phyloP scores from a whole-genome alignment of 1,140 invertebrate species.

The Zaprionus tsacasi region DNA sequence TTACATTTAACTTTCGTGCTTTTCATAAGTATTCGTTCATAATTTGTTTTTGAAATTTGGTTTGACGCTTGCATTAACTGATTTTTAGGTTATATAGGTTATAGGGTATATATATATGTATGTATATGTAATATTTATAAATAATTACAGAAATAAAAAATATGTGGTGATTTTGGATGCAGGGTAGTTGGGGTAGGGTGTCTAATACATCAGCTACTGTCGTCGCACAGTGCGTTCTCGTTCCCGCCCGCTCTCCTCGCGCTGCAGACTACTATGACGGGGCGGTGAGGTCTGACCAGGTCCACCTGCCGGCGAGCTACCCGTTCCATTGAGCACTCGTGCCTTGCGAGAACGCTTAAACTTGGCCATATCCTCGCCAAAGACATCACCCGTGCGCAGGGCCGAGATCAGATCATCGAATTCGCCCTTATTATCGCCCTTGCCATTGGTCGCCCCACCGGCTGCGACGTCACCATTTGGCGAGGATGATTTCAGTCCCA shows the following conservation, averaged over 20 bases:
- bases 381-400: slow-evolving; percentile 97
- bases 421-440: slow-evolving; percentile 90
- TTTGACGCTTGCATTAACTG: slow-evolving; percentile 67
- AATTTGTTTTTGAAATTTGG: slow-evolving; percentile 70
- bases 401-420: slow-evolving; percentile 99
- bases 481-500: slow-evolving; percentile 84
- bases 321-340: slow-evolving; percentile 85
- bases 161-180: not conserved
- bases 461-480: slow-evolving; percentile 62
- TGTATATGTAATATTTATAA: slow-evolving; percentile 3
- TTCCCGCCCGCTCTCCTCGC: slow-evolving; percentile 81
- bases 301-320: slow-evolving; percentile 53
- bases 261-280: slow-evolving; percentile 80
- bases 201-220: slow-evolving; percentile 44
- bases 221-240: slow-evolving; percentile 78
- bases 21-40: slow-evolving; percentile 49
- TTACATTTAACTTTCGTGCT: slow-evolving; percentile 55
- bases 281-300: slow-evolving; percentile 85
- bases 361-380: slow-evolving; percentile 97
- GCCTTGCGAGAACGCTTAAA: slow-evolving; percentile 91
- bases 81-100: slow-evolving; percentile 34
- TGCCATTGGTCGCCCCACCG: slow-evolving; percentile 85
- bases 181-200: not conserved
- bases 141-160: slow-evolving; percentile 5
- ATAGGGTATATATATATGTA: slow-evolving; percentile 33